Conservation (phyloP, 2,797 vertebrate genomes). For the Morus bassanus region DNA sequence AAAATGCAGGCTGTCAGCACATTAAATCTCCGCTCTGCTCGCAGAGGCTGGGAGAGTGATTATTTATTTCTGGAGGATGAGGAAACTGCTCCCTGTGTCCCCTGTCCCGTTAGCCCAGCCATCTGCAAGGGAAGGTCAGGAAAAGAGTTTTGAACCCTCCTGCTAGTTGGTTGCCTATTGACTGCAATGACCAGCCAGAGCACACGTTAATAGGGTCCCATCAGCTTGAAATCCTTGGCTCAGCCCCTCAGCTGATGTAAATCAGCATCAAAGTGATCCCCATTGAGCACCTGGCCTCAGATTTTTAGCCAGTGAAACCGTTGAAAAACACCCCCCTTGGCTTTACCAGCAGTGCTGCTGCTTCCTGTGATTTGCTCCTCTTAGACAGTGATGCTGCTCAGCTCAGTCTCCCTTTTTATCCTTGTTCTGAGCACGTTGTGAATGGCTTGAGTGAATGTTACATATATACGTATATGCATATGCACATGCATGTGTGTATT, state of each 20-base stretch:
- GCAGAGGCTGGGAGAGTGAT: not conserved
- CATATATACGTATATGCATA: not conserved
- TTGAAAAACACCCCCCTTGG: no score
- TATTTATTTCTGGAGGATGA: conserved; percentile 59
- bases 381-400: not conserved
- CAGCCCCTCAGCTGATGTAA: not conserved
- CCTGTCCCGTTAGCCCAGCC: not conserved
- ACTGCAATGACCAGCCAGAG: not conserved
- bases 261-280: not conserved
- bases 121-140: not conserved
- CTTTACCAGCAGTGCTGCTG: not conserved
- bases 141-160: not conserved
- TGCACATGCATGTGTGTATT: fast-evolving
- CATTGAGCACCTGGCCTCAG: not conserved
- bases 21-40: conserved; percentile 68
- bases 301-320: not conserved
- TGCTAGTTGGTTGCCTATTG: not conserved
- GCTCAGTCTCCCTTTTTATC: not conserved
- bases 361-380: not conserved
- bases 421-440: not conserved
- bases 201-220: not conserved
- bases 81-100: not conserved
- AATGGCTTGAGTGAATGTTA: not conserved
- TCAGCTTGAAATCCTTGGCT: not conserved
- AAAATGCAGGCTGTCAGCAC: conserved; percentile 81